A percentile compares a stretch with the other conserved stretches of the same genome.
Evolutionary conservation across 1,140 invertebrate genomes (phyloP).

Genomic region (Drosophila subobscura): DNA sequence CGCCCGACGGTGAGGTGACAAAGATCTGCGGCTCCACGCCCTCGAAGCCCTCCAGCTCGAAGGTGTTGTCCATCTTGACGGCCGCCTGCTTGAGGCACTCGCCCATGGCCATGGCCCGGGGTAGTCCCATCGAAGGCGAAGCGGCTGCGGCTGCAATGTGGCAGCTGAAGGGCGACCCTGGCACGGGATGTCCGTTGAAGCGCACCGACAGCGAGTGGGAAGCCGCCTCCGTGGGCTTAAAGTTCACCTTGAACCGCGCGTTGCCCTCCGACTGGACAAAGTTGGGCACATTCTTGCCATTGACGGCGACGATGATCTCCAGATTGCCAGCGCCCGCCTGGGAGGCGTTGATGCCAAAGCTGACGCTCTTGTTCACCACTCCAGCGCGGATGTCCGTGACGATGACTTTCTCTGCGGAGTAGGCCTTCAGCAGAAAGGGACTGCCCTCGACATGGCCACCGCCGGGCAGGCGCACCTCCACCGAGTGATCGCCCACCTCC

Average conservation of each 20-base stretch:
- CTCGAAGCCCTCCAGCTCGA: conserved; percentile 82
- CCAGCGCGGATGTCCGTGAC: conserved; percentile 96
- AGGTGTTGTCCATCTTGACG: conserved; percentile 84
- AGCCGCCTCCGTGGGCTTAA: conserved; percentile 96
- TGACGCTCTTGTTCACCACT: conserved; percentile 94
- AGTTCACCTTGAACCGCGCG: conserved; percentile 97
- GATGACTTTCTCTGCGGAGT: conserved; percentile 93
- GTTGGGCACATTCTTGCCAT: conserved; percentile 98
- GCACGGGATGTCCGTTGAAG: conserved; percentile 98
- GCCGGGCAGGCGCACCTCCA: conserved; percentile 90
- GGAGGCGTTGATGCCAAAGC: conserved; percentile 94
- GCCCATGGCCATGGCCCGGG: conserved; percentile 85
- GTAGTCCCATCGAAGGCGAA: conserved; percentile 73
- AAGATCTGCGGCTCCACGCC: conserved; percentile 88
- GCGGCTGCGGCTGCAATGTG: conserved; percentile 86
- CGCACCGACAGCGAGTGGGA: conserved; percentile 95
- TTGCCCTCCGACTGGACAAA: conserved; percentile 99
- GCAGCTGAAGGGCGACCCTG: conserved; percentile 95
- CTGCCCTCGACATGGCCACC: conserved; percentile 95
- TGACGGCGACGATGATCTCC: conserved; percentile 99
- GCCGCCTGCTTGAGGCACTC: conserved; percentile 86
- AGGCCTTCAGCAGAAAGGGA: conserved; percentile 97
- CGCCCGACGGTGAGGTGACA: conserved; percentile 91
- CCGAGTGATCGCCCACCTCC: conserved; percentile 96
- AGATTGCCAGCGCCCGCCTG: conserved; percentile 95